A percentile compares a stretch with the other conserved stretches of the same genome.
These are phyloP conservation scores for Sorex fumeus DNA, from an alignment of 2,113 vertebrate species.

Conservation along the genomic window DNA sequence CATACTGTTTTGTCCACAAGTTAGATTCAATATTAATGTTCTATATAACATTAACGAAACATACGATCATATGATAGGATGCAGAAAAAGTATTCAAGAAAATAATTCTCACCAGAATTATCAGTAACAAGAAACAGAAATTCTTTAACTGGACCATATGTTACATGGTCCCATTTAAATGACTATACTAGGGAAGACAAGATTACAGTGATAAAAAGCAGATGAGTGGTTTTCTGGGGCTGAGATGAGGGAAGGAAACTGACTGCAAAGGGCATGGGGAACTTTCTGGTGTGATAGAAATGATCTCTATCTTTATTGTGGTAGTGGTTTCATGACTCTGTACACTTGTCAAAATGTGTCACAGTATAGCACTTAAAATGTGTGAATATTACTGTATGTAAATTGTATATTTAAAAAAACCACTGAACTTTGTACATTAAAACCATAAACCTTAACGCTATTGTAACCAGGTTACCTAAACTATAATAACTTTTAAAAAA, in stretches of 20 bases:
- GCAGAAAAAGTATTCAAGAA: too few species aligned
- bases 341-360: conserved; percentile 53
- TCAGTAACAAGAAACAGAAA: neutral
- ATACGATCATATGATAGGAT: too few species aligned
- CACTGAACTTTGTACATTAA: too few species aligned
- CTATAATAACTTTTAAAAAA: too few species aligned
- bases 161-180: neutral
- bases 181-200: conserved; percentile 65
- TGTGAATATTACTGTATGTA: conserved; percentile 17
- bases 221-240: conserved; percentile 55
- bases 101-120: too few species aligned
- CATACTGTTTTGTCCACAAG: neutral
- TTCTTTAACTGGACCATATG: too few species aligned
- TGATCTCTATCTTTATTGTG: conserved; percentile 61
- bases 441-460: too few species aligned
- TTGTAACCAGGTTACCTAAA: too few species aligned
- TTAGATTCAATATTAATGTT: too few species aligned
- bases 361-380: conserved; percentile 20
- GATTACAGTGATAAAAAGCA: conserved; percentile 17
- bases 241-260: conserved; percentile 52
- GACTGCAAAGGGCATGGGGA: conserved; percentile 36
- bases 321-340: conserved; percentile 49
- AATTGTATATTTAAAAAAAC: conserved; percentile 34
- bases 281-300: conserved; percentile 63
- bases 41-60: too few species aligned